Evolutionary conservation across 2,113 vertebrate species (phyloP).

Genomic region (Eudorcas thomsonii): DNA sequence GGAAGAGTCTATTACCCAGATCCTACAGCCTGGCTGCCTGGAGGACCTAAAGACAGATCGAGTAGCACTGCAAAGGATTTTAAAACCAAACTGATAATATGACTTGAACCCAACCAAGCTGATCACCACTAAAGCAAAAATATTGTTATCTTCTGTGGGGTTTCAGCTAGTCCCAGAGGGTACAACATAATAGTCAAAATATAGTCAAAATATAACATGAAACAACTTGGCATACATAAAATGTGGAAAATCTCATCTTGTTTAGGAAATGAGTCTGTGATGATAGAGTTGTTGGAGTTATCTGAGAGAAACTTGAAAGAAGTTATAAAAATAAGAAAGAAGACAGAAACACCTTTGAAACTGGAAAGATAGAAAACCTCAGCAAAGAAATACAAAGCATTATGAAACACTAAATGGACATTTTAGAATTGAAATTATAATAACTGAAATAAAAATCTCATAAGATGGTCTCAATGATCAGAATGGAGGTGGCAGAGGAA

Average conservation of each 20-base stretch:
- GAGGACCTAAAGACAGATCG: not conserved
- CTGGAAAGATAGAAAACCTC: not conserved
- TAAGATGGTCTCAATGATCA: not conserved
- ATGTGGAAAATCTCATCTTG: not conserved
- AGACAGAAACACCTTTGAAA: not conserved
- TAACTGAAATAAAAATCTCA: not conserved
- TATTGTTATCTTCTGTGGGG: not conserved
- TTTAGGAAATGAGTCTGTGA: not conserved
- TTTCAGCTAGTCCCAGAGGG: not conserved
- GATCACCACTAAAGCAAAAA: not conserved
- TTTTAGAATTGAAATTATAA: not conserved
- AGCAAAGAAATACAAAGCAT: not conserved
- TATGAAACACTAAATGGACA: not conserved
- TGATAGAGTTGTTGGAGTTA: not conserved
- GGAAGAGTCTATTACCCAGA: not conserved
- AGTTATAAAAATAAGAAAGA: not conserved
- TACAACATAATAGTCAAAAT: not conserved
- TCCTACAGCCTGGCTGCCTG: not conserved
- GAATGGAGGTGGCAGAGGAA: not conserved
- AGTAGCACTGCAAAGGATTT: not conserved
- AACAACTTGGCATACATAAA: not conserved
- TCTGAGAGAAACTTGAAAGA: not conserved
- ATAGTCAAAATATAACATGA: not conserved
- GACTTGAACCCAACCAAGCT: not conserved
- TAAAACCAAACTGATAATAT: not conserved